Evolutionary conservation across 2,888 invertebrate species (phyloP).

Genomic region (Yponomeuta cagnagella): DNA sequence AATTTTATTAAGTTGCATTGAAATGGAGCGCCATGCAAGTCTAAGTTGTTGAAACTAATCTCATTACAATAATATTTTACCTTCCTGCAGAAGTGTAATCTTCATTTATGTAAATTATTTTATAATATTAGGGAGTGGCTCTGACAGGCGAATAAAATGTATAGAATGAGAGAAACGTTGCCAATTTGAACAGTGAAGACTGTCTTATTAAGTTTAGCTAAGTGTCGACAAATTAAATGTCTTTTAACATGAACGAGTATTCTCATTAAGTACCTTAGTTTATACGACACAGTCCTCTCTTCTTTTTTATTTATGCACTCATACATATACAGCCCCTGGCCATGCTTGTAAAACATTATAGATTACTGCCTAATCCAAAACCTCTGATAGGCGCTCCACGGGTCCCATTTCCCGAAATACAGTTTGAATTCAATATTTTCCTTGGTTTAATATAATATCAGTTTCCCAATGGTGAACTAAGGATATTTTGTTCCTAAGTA

Average conservation of each 20-base stretch:
- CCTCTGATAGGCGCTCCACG: too few species aligned
- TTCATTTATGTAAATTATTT: background rate
- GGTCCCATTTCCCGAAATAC: too few species aligned
- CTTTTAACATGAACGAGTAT: background rate
- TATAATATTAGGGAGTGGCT: background rate
- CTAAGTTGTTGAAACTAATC: background rate
- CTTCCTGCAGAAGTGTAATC: background rate
- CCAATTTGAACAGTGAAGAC: background rate
- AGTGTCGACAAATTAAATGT: background rate
- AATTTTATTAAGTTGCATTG: background rate
- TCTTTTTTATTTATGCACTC: too few species aligned
- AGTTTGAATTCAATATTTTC: too few species aligned
- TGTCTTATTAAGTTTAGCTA: background rate
- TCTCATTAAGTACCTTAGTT: background rate
- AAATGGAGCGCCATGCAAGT: background rate
- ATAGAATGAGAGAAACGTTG: background rate
- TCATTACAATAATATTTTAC: background rate
- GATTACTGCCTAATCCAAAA: too few species aligned
- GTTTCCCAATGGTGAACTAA: too few species aligned
- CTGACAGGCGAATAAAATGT: background rate
- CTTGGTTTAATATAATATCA: too few species aligned
- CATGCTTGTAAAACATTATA: too few species aligned
- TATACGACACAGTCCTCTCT: background rate
- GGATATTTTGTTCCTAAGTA: too few species aligned
- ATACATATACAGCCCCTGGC: too few species aligned